Evolutionary conservation across 2,113 vertebrate genomes (phyloP).

Genomic region (Muntiacus reevesi): DNA sequence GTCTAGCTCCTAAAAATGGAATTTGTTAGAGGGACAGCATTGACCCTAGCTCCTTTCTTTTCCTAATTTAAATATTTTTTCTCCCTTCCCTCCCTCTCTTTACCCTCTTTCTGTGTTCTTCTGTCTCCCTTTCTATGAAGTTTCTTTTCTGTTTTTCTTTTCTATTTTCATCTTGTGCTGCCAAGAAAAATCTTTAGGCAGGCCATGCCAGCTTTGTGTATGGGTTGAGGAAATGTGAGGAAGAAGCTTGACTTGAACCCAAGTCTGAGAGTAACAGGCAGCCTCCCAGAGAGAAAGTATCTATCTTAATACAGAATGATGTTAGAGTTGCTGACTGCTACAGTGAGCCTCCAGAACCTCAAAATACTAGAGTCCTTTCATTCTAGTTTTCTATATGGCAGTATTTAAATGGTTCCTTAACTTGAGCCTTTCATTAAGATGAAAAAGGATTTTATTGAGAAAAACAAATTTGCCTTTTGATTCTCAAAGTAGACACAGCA

Average conservation of each 20-base stretch:
- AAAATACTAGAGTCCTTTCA: not conserved
- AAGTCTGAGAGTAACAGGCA: not conserved
- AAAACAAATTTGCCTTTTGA: not conserved
- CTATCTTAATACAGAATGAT: not conserved
- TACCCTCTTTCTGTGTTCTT: not conserved
- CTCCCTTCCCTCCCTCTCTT: not conserved
- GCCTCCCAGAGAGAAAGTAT: not conserved
- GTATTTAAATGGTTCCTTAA: not conserved
- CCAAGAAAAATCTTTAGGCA: not conserved
- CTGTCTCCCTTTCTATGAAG: not conserved
- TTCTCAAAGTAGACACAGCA: not conserved
- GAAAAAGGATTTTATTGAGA: not conserved
- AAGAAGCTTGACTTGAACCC: not conserved
- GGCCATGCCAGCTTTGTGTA: not conserved
- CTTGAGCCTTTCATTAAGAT: not conserved
- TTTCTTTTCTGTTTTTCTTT: not conserved
- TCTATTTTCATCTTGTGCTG: not conserved
- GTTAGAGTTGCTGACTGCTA: not conserved
- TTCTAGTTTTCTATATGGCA: not conserved
- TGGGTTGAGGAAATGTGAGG: not conserved
- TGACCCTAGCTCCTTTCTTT: not conserved
- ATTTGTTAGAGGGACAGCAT: not conserved
- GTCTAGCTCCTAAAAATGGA: not conserved
- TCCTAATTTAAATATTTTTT: not conserved
- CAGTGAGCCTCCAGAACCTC: not conserved